These are phyloP conservation scores for Bedellia somnulentella DNA, from an alignment of 2,888 invertebrate species.

Conservation along the genomic window DNA sequence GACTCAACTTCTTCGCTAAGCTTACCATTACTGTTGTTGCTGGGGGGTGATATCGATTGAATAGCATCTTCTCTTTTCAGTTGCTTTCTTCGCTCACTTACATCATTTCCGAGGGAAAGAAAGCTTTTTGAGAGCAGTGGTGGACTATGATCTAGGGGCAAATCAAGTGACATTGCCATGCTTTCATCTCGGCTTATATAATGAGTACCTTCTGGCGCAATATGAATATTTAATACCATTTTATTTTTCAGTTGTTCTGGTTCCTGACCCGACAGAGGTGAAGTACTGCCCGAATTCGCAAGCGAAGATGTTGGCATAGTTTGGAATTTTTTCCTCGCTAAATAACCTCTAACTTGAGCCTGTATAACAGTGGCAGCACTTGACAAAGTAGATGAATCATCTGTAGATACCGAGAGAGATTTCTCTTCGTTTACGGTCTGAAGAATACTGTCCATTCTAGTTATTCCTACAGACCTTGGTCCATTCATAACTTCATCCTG, in stretches of 20 bases:
- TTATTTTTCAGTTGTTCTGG: slow-evolving; percentile 29
- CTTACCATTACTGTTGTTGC: slow-evolving; percentile 46
- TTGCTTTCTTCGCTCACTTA: slow-evolving; percentile 42
- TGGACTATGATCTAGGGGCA: slow-evolving; percentile 44
- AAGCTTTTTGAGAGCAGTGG: slow-evolving; percentile 13
- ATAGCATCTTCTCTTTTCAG: slow-evolving; percentile 54
- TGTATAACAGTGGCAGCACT: slow-evolving; percentile 68
- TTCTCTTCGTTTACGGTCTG: slow-evolving; percentile 59
- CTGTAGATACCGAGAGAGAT: slow-evolving; percentile 47
- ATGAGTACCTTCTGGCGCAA: slow-evolving; percentile 38
- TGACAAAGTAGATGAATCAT: slow-evolving; percentile 50
- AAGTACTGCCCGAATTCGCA: slow-evolving; percentile 32
- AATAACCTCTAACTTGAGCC: slow-evolving; percentile 68
- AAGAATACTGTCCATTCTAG: slow-evolving; percentile 45
- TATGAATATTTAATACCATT: slow-evolving; percentile 47
- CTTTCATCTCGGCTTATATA: slow-evolving; percentile 46
- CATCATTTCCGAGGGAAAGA: slow-evolving; percentile 30
- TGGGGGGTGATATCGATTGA: slow-evolving; percentile 48
- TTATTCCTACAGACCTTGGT: slow-evolving; percentile 27
- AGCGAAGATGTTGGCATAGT: slow-evolving; percentile 37
- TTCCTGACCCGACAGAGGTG: slow-evolving; percentile 31
- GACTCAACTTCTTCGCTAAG: slow-evolving; percentile 47
- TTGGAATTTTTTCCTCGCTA: slow-evolving; percentile 59
- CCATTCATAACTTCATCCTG: not conserved
- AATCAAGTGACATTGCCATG: slow-evolving; percentile 38